Base-by-base conservation (phyloP, 2,113 vertebrate species). In the Serilophus lunatus region DNA sequence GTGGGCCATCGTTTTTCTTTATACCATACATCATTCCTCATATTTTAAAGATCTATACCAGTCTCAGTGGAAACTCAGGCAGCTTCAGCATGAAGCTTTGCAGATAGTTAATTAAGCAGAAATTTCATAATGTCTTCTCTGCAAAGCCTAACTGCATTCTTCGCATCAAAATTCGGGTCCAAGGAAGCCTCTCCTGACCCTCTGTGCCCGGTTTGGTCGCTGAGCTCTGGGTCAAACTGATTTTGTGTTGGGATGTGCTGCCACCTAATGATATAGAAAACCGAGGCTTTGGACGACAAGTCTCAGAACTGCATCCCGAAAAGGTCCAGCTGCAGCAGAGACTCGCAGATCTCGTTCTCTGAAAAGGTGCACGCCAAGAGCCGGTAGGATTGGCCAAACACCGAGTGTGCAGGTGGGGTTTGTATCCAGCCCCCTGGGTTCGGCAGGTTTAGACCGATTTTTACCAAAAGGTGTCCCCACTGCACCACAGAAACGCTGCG, bases 211-310 rank as follows among this genome's bases (percentile, higher is more conserved):
- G 8, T 53, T 47, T 9, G 12, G 49, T 2, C n/a, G 26, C 63
- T 42, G 35, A 35, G 45, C 38, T 24, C 4, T 6, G 16, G 20
- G 47, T 70, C 56, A 51, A 49, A 13, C 24, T 4, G n/a, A n/a
- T 92, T 61, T 91, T 79, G 44, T 44, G 44, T 4, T 92, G 60
- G 71, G 63, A 28, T 19, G 22, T 94, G 94, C 93, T 96, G 90
- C 86, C 92, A 91, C 53, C 90, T 92, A 88, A 91, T 44, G 90
- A 78, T 25, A 14, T 0, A 2, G 54, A 78, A 40, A 95, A 15
- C 22, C 66, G 42, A 15, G 16, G 14, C 7, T 63, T 82, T 38
- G 20, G 64, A 18, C 1, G 0, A 25, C 33, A n/a, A 6, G 3
- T 16, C 5, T 29, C 57, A 16, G 24, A 80, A 35, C 3, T 20